Percentiles rank a stretch among this genome's conserved stretches.
These are phyloP conservation scores for Natrix natrix DNA, from an alignment of 2,797 vertebrate genomes.

Conservation along the genomic window DNA sequence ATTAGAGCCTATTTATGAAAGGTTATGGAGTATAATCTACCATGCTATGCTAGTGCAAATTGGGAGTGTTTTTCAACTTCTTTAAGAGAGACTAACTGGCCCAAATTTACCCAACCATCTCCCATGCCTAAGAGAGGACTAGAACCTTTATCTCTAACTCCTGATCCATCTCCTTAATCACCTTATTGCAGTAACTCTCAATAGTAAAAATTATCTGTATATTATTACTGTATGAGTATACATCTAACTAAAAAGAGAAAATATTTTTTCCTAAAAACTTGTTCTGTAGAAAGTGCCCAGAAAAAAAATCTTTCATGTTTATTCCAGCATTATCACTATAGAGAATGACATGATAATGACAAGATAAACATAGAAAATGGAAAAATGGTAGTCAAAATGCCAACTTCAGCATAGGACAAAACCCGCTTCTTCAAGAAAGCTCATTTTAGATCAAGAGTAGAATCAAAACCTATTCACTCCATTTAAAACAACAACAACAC, in stretches of 20 bases:
- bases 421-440: not conserved
- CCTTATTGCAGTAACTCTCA: not conserved
- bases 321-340: not conserved
- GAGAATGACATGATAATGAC: not conserved
- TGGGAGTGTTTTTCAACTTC: not conserved
- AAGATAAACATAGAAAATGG: not conserved
- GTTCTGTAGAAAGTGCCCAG: not conserved
- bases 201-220: not conserved
- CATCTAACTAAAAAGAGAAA: not conserved
- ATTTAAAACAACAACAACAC: not conserved
- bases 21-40: not conserved
- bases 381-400: not conserved
- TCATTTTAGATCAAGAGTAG: not conserved
- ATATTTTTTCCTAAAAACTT: not conserved
- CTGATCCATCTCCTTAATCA: not conserved
- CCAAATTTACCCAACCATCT: not conserved
- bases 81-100: not conserved
- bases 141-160: not conserved
- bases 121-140: not conserved
- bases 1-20: not conserved
- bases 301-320: not conserved
- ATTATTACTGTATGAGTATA: not conserved
- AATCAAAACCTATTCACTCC: not conserved
- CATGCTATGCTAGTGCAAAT: not conserved
- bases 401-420: not conserved